These are phyloP conservation scores for Pseudopipra pipra DNA, from an alignment of 2,113 vertebrate genomes.

Conservation along the genomic window DNA sequence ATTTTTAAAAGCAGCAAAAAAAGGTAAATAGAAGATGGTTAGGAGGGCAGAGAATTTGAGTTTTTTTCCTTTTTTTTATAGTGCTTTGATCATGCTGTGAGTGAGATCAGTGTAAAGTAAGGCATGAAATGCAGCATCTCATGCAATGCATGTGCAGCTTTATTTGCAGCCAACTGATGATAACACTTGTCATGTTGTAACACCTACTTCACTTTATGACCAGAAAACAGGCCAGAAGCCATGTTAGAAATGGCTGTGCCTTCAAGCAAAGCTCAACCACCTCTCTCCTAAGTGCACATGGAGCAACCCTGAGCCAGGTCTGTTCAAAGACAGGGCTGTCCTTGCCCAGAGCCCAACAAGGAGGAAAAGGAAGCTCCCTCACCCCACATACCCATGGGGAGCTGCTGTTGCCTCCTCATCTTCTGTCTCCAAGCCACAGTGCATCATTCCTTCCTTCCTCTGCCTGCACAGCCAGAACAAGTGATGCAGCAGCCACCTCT, in stretches of 20 bases:
- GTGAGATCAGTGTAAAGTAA: background rate
- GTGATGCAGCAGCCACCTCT: fast-evolving
- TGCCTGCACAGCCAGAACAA: background rate
- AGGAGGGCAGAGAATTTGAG: background rate
- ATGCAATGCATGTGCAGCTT: background rate
- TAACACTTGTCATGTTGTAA: background rate
- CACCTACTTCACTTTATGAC: background rate
- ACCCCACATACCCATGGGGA: fast-evolving
- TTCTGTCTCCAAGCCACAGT: background rate
- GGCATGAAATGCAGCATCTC: background rate
- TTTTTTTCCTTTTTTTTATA: background rate
- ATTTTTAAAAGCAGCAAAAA: background rate
- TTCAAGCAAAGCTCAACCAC: background rate
- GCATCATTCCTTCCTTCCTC: background rate
- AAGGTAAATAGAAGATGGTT: background rate
- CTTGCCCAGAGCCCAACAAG: fast-evolving
- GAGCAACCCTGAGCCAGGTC: background rate
- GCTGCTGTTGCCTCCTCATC: background rate
- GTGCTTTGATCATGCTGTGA: background rate
- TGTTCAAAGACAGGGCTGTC: background rate
- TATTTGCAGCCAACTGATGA: background rate
- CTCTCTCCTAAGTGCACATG: background rate
- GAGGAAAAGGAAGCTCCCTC: background rate
- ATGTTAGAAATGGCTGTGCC: background rate
- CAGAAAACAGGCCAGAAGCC: background rate